Conservation (phyloP, 2,888 invertebrate genomes). For the Drosophila siamana region DNA sequence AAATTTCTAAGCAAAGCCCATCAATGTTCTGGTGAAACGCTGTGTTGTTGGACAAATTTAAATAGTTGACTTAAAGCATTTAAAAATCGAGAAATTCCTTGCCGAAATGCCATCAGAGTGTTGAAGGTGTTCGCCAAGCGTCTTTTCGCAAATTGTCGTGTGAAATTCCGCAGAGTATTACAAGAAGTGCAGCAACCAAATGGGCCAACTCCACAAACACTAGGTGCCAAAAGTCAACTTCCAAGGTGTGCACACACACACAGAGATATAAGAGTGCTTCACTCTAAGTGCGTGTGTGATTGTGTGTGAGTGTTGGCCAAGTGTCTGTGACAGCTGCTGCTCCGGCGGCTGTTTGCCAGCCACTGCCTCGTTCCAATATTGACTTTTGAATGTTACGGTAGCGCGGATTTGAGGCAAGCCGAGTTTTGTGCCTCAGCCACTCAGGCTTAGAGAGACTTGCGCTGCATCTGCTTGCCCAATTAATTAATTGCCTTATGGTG, state of each 20-base stretch:
- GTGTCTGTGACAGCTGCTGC: slow-evolving; percentile 35
- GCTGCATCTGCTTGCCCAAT: slow-evolving; percentile 41
- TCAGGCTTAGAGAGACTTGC: slow-evolving; percentile 4
- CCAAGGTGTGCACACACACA: slow-evolving; percentile 43
- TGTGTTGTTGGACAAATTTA: background rate
- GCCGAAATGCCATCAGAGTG: background rate
- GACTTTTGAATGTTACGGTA: slow-evolving; percentile 65
- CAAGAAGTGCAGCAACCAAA: slow-evolving; percentile 27
- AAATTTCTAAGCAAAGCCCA: no score
- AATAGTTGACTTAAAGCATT: background rate
- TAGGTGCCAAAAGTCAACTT: slow-evolving; percentile 68
- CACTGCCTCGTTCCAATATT: slow-evolving; percentile 64
- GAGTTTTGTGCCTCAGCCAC: background rate
- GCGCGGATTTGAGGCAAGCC: slow-evolving; percentile 53
- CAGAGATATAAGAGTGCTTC: slow-evolving; percentile 23
- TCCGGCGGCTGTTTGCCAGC: slow-evolving; percentile 49
- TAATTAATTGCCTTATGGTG: slow-evolving; percentile 61
- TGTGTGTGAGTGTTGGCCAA: slow-evolving; percentile 27
- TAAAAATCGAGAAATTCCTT: background rate
- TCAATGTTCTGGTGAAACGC: background rate
- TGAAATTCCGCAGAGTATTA: slow-evolving; percentile 58
- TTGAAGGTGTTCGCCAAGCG: slow-evolving; percentile 19
- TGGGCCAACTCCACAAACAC: slow-evolving; percentile 32
- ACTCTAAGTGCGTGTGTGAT: slow-evolving; percentile 21
- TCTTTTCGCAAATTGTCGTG: slow-evolving; percentile 39